These are phyloP conservation scores for Diplolepis rosae DNA, from an alignment of 2,888 invertebrate genomes.

Conservation along the genomic window DNA sequence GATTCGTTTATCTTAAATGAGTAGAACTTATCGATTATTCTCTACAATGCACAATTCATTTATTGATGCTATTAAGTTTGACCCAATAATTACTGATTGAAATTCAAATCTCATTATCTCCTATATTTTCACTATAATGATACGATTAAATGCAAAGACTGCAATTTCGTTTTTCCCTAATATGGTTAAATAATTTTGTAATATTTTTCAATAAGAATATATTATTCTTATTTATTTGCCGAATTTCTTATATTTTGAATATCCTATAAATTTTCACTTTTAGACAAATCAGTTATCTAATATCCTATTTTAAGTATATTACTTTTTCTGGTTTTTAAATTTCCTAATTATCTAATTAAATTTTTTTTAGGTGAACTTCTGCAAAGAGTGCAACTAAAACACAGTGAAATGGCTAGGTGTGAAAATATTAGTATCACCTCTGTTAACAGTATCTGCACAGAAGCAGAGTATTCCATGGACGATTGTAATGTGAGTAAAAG, in stretches of 20 bases:
- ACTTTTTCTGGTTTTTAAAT: too few relatives aligned
- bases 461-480: conserved; percentile 84
- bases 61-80: conserved; percentile 12
- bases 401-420: conserved; percentile 86
- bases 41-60: neutral
- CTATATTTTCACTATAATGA: neutral
- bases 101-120: neutral
- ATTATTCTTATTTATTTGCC: too few relatives aligned
- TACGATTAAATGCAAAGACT: too few relatives aligned
- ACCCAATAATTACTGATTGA: neutral
- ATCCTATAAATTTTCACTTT: too few relatives aligned
- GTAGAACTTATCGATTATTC: conserved; percentile 8
- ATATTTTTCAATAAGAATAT: too few relatives aligned
- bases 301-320: too few relatives aligned
- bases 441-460: conserved; percentile 88
- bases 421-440: conserved; percentile 90
- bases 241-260: too few relatives aligned
- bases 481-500: conserved; percentile 86
- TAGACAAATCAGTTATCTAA: too few relatives aligned
- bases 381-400: conserved; percentile 85
- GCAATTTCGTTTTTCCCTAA: too few relatives aligned
- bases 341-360: too few relatives aligned
- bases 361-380: conserved; percentile 79
- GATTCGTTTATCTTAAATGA: neutral
- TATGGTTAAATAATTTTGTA: too few relatives aligned